These are phyloP conservation scores for Zoanthus gigantus DNA, from an alignment of 92 coral and sea anemone genomes.

Conservation along the genomic window DNA sequence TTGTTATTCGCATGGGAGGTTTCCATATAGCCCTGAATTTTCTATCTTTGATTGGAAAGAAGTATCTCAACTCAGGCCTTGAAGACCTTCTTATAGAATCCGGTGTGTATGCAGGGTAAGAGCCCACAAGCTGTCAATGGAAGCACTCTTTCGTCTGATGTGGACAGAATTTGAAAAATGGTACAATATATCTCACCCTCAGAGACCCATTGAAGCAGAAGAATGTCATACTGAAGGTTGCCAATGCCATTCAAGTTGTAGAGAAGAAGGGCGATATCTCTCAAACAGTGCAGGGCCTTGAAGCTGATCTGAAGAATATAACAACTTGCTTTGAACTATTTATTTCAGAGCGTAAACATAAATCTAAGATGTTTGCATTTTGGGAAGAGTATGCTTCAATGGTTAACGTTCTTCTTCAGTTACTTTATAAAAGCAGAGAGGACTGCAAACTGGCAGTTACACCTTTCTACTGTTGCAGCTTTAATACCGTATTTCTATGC, in stretches of 20 bases:
- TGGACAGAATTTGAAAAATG: slow-evolving; percentile 56
- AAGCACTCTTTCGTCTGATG: slow-evolving; percentile 52
- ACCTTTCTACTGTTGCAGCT: slow-evolving; percentile 46
- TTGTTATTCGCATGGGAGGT: slow-evolving; percentile 73
- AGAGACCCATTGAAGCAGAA: slow-evolving; percentile 8
- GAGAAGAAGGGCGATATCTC: slow-evolving; percentile 7
- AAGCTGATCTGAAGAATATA: slow-evolving; percentile 28
- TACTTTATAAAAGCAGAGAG: slow-evolving; percentile 69
- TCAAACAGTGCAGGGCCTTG: slow-evolving; percentile 16
- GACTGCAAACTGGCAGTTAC: no score
- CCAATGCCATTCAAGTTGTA: background rate
- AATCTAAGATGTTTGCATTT: slow-evolving; percentile 61
- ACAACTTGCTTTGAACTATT: slow-evolving; percentile 3
- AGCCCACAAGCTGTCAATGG: slow-evolving; percentile 66
- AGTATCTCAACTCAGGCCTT: slow-evolving; percentile 57
- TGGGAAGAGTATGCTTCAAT: slow-evolving; percentile 61
- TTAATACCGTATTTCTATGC: slow-evolving; percentile 66
- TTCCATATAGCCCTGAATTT: slow-evolving; percentile 71
- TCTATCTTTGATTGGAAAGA: slow-evolving; percentile 50
- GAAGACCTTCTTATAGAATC: slow-evolving; percentile 73
- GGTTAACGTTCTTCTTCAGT: slow-evolving; percentile 55
- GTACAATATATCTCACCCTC: slow-evolving; percentile 1
- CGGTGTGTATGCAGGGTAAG: slow-evolving; percentile 65
- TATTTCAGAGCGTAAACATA: slow-evolving; percentile 34
- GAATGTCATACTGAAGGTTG: background rate